phyloP scores from a whole-genome alignment of 2,888 invertebrate genomes.

The Rugalucina vietnamica region DNA sequence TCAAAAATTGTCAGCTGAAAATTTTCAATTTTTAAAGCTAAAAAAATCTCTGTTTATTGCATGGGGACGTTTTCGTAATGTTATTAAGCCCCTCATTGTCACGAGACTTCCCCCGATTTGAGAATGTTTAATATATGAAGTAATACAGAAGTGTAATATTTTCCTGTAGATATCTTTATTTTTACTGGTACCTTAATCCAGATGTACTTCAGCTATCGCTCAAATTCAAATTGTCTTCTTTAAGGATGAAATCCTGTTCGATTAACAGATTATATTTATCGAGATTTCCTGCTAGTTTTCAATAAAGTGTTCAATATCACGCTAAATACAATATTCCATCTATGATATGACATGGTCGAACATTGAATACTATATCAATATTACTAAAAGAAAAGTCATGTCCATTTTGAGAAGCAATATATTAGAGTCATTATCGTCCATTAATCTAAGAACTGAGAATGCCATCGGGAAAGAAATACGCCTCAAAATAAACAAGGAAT shows the following conservation, averaged over 20 bases:
- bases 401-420: not conserved
- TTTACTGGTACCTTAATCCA: not conserved
- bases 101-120: no score
- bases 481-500: no score
- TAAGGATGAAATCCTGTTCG: not conserved
- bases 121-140: no score
- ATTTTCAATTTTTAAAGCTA: no score
- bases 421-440: not conserved
- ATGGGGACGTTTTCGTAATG: no score
- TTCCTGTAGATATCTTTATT: no score
- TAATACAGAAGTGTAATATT: no score
- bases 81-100: no score
- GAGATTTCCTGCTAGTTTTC: not conserved
- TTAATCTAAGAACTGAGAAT: no score
- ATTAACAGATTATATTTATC: slow-evolving; percentile 2
- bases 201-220: not conserved
- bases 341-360: not conserved
- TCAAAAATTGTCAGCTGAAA: no score
- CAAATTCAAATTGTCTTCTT: not conserved
- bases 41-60: no score
- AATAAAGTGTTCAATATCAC: not conserved
- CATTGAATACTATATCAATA: slow-evolving; percentile 8
- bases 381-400: not conserved
- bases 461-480: no score
- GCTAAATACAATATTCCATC: not conserved